Evolutionary conservation across 2,113 vertebrate genomes (phyloP), one percentile per base, ranked within the genome.

Genomic region (Typhlomys cinereus): DNA sequence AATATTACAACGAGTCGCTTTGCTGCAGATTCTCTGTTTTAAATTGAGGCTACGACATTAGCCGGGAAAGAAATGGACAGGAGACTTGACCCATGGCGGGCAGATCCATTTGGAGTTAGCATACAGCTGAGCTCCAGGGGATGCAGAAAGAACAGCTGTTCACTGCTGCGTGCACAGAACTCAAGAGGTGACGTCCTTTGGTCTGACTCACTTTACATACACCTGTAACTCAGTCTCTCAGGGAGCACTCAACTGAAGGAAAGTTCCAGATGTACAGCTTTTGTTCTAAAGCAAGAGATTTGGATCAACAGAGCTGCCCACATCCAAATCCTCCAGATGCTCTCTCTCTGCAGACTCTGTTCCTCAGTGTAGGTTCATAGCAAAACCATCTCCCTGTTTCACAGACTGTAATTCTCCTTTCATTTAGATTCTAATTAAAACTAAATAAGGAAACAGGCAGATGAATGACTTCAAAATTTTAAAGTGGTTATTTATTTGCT

Each of bases 401-500:
- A 54, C 18, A 50, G 69, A 39, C 57, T 29, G 2, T 89, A 95
- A 95, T 90, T 94, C 50, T 93, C 70, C 66, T 92, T 96, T 97
- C 97, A 98, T 98, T 92, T 96, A 89, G 52, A 93, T 73, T 92
- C 18, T 78, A 95, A 95, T 96, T 95, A 95, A 95, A 95, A 95
- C 41, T 23, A 97, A 88, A 79, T 70, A 96, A 83, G 48, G 27
- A 61, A 94, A 92, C 61, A 93, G 9, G 66, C 7, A 83, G 75
- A 92, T 82, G 29, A 97, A 96, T 96, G 95, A 93, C 41, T 95
- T 95, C 4, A 52, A 93, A 64, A 75, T 90, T 88, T 46, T 90
- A 97, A 97, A 96, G 93, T 4, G 70, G 29, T 13, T 89, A 34
- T 80, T n/a, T n/a, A n/a, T n/a, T n/a, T n/a, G n/a, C n/a, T 85